Conservation (phyloP, 2,888 invertebrate genomes). For the Clostera curtula region DNA sequence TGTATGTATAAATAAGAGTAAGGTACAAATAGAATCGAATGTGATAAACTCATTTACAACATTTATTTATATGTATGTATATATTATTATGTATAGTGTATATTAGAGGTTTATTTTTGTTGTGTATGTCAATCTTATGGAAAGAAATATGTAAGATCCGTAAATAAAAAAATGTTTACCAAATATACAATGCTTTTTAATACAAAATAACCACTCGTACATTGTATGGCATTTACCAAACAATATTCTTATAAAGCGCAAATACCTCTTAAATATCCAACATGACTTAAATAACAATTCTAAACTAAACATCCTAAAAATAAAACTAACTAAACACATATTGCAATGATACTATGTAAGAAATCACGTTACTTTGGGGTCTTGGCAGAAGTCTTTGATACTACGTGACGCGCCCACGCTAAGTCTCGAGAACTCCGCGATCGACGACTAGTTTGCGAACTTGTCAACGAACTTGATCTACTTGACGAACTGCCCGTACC, state of each 20-base stretch:
- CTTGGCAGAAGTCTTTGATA: slow-evolving; percentile 26
- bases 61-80: slow-evolving; percentile 34
- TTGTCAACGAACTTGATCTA: slow-evolving; percentile 33
- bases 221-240: slow-evolving; percentile 11
- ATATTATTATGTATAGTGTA: slow-evolving; percentile 22
- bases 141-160: slow-evolving; percentile 19
- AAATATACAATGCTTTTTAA: neutral
- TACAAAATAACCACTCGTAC: slow-evolving; percentile 3
- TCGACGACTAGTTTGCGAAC: slow-evolving; percentile 36
- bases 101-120: slow-evolving; percentile 20
- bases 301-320: slow-evolving; percentile 40
- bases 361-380: neutral
- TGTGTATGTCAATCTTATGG: slow-evolving; percentile 19
- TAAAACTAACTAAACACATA: slow-evolving; percentile 29
- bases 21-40: slow-evolving; percentile 54
- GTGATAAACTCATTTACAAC: slow-evolving; percentile 40
- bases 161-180: slow-evolving; percentile 24
- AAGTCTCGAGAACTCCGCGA: slow-evolving; percentile 40
- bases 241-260: slow-evolving; percentile 39
- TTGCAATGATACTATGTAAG: slow-evolving; percentile 2
- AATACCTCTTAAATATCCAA: slow-evolving; percentile 48
- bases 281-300: slow-evolving; percentile 35
- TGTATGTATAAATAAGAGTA: no score
- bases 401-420: slow-evolving; percentile 48
- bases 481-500: slow-evolving; percentile 32